Percentiles rank a stretch among this genome's conserved stretches.
Evolutionary conservation across 2,797 vertebrate species (phyloP).

Genomic region (Spizella passerina): DNA sequence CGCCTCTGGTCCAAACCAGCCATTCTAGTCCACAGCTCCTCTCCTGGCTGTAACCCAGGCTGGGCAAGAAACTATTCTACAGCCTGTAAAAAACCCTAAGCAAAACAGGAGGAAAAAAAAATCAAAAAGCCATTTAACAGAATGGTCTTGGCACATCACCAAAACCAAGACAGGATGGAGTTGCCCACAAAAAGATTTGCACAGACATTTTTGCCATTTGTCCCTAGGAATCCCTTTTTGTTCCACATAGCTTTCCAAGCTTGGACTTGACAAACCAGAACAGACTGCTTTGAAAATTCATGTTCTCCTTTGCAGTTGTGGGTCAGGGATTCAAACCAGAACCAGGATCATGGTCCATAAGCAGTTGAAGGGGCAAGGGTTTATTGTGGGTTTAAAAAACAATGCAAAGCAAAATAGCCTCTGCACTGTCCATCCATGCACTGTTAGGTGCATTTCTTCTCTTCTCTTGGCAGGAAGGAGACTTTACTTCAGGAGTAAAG

Average conservation of each 20-base stretch:
- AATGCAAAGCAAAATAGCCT: neutral
- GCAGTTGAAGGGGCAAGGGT: neutral
- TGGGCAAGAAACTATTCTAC: neutral
- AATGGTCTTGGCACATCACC: neutral
- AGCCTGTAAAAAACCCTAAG: neutral
- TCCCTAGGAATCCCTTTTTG: slow-evolving; percentile 6
- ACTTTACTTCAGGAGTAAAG: neutral
- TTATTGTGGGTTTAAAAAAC: neutral
- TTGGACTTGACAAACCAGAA: slow-evolving; percentile 28
- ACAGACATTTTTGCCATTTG: neutral
- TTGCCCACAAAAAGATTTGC: neutral
- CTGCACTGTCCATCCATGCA: neutral
- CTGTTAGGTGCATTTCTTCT: neutral
- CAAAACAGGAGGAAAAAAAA: neutral
- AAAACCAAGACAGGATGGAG: neutral
- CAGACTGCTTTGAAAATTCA: slow-evolving; percentile 33
- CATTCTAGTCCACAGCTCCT: neutral
- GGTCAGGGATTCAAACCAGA: neutral
- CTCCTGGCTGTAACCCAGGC: neutral
- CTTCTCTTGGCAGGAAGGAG: neutral
- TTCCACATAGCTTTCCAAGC: neutral
- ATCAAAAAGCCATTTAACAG: neutral
- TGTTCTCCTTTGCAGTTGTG: neutral
- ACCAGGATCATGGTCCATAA: neutral
- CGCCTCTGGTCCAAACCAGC: neutral